Percentiles rank a stretch among this genome's conserved stretches.
Conservation (phyloP, 1,140 invertebrate genomes). For the Drosophila tristis region DNA sequence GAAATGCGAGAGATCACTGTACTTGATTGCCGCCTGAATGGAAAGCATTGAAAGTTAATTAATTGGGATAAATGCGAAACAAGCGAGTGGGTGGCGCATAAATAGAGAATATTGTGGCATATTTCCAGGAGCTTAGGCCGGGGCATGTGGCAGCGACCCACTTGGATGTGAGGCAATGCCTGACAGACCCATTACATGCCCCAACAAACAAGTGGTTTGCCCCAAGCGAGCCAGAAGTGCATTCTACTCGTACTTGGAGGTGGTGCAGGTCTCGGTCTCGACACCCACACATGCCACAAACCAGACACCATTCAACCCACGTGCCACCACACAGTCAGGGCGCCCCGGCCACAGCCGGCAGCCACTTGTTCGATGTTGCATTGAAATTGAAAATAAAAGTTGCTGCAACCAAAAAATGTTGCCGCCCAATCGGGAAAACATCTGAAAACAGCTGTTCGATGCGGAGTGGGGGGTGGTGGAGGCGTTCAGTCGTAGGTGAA, state of each 20-base stretch:
- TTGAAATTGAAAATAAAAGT: slow-evolving; percentile 52
- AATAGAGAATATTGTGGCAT: slow-evolving; percentile 34
- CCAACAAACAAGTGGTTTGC: slow-evolving; percentile 59
- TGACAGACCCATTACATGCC: background rate
- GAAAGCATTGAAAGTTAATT: slow-evolving; percentile 46
- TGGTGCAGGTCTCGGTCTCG: slow-evolving; percentile 19
- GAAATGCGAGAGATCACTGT: slow-evolving; percentile 24
- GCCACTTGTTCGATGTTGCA: slow-evolving; percentile 53
- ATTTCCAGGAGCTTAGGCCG: slow-evolving; percentile 35
- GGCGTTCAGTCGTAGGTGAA: slow-evolving; percentile 37
- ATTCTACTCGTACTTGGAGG: background rate
- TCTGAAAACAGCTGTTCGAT: slow-evolving; percentile 48
- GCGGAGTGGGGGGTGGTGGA: background rate
- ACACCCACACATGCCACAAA: slow-evolving; percentile 42
- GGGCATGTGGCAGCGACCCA: slow-evolving; percentile 32
- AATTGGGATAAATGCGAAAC: slow-evolving; percentile 37
- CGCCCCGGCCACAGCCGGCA: slow-evolving; percentile 5
- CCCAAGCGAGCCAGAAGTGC: slow-evolving; percentile 19
- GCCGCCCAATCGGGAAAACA: slow-evolving; percentile 36
- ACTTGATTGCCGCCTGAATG: slow-evolving; percentile 46
- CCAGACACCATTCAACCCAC: slow-evolving; percentile 16
- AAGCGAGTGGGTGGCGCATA: slow-evolving; percentile 28
- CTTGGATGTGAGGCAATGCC: slow-evolving; percentile 14
- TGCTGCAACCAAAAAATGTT: slow-evolving; percentile 42
- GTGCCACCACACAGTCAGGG: slow-evolving; percentile 17